Evolutionary conservation across 2,113 vertebrate genomes (phyloP).

Genomic region (Pedetes capensis): DNA sequence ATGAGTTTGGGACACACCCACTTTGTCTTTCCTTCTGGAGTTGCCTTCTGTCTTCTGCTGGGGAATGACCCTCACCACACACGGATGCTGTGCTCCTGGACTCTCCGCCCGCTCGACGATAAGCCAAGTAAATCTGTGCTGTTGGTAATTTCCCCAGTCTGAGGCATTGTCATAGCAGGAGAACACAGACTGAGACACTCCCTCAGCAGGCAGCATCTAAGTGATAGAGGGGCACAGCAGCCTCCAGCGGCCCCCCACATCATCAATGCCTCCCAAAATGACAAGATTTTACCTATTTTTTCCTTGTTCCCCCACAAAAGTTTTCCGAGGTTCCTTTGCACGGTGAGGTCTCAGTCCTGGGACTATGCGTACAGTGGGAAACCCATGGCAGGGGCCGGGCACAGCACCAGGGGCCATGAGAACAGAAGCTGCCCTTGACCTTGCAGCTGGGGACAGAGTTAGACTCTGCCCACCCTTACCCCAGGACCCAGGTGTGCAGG

Average conservation of each 20-base stretch:
- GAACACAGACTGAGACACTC: background rate
- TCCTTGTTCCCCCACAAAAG: background rate
- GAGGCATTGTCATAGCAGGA: background rate
- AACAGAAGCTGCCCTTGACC: background rate
- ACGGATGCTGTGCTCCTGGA: background rate
- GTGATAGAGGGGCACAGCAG: fast-evolving
- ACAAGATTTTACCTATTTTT: background rate
- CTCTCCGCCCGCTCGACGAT: background rate
- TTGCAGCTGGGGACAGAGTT: fast-evolving
- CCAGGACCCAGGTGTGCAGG: background rate
- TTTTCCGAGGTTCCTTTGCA: background rate
- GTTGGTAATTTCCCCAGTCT: background rate
- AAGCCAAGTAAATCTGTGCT: background rate
- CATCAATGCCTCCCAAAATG: too few species aligned
- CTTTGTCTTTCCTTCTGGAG: background rate
- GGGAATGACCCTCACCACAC: too few species aligned
- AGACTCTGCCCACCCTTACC: background rate
- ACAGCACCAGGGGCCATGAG: background rate
- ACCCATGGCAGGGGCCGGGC: background rate
- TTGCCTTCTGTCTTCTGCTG: background rate
- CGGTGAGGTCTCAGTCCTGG: fast-evolving
- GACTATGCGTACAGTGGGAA: fast-evolving
- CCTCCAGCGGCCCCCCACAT: fast-evolving
- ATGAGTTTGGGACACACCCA: background rate
- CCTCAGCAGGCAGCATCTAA: background rate